Conservation (phyloP, 2,113 vertebrate species). For the Lophius piscatorius region DNA sequence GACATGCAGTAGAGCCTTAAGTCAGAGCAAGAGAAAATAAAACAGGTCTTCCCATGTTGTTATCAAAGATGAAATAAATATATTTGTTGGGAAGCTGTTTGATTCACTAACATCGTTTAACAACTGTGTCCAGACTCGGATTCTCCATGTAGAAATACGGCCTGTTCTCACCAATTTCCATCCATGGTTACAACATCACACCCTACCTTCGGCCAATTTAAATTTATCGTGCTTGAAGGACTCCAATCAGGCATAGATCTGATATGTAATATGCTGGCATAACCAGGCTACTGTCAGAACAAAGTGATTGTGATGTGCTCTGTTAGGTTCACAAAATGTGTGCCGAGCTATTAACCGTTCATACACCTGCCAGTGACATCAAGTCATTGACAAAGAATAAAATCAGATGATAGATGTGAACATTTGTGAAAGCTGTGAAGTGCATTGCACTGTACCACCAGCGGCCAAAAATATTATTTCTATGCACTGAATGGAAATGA, state of each 20-base stretch:
- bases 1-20: too few species aligned
- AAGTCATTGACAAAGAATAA: neutral
- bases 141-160: constrained; percentile 5
- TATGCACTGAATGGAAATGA: neutral
- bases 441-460: neutral
- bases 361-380: constrained; percentile 8
- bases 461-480: neutral
- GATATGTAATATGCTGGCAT: constrained; percentile 26
- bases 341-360: constrained; percentile 39
- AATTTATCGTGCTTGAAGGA: constrained; percentile 60
- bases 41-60: neutral
- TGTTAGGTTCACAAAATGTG: constrained; percentile 42
- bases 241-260: constrained; percentile 53
- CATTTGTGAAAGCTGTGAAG: neutral
- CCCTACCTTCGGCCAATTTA: constrained; percentile 33
- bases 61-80: neutral
- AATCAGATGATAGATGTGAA: constrained; percentile 16
- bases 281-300: constrained; percentile 35
- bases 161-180: constrained; percentile 16
- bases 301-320: constrained; percentile 59
- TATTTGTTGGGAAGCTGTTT: too few species aligned
- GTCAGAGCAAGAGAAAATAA: too few species aligned
- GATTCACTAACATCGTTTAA: too few species aligned
- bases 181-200: constrained; percentile 27
- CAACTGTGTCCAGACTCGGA: neutral